Conservation (phyloP, 2,888 invertebrate species). For the Pterobdella sp. region DNA sequence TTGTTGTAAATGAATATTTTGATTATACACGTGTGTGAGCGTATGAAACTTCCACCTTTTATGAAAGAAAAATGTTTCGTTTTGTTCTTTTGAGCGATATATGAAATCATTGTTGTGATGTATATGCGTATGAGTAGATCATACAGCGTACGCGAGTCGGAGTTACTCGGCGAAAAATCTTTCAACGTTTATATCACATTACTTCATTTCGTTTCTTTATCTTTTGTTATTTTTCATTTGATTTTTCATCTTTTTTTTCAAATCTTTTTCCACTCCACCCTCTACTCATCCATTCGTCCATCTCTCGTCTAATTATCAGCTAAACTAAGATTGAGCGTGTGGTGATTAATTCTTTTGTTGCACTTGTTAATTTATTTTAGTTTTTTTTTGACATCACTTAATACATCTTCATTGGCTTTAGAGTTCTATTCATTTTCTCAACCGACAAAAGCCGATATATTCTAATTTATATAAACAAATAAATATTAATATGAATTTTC, state of each 20-base stretch:
- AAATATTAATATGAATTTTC: too few species aligned
- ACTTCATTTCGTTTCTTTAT: constrained; percentile 6
- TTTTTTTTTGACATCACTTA: too few species aligned
- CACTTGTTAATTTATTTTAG: too few species aligned
- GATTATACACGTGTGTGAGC: background rate
- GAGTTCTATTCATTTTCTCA: too few species aligned
- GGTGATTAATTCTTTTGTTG: too few species aligned
- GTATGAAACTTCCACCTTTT: background rate
- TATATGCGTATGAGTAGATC: too few species aligned
- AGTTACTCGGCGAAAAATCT: background rate
- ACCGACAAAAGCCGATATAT: too few species aligned
- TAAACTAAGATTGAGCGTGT: too few species aligned
- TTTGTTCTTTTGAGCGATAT: background rate
- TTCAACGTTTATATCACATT: constrained; percentile 8
- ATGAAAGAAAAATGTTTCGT: background rate
- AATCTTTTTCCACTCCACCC: background rate
- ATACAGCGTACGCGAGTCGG: too few species aligned
- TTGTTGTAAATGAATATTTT: constrained; percentile 2
- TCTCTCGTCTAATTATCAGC: background rate
- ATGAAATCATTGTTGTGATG: background rate
- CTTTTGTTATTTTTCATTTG: background rate
- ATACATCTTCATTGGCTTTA: too few species aligned
- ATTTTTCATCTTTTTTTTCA: too few species aligned
- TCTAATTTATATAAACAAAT: too few species aligned
- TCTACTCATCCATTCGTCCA: background rate